Evolutionary conservation across 2,113 vertebrate species (phyloP).

Genomic region (Entosphenus tridentatus): DNA sequence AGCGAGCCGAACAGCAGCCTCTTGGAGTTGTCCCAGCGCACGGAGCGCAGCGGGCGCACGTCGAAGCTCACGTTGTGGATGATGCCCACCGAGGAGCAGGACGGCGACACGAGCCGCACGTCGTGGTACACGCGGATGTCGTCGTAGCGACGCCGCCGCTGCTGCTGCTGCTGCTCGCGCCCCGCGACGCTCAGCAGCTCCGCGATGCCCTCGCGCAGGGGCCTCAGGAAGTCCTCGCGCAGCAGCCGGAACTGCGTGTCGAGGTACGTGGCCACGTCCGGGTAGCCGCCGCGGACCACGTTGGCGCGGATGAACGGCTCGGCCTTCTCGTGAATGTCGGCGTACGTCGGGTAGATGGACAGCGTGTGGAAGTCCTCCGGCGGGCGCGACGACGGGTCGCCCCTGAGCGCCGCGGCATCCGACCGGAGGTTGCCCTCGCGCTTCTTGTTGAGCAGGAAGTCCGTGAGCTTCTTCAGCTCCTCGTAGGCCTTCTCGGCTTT

Average conservation of each 20-base stretch:
- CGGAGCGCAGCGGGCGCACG: conserved; percentile 18
- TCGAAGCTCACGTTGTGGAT: conserved; percentile 11
- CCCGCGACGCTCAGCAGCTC: conserved; percentile 8
- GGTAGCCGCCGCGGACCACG: conserved; percentile 11
- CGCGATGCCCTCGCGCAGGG: conserved; percentile 16
- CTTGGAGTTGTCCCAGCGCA: conserved; percentile 74
- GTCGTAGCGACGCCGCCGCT: conserved; percentile 3
- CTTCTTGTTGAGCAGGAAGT: conserved; percentile 41
- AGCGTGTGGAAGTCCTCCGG: conserved; percentile 11
- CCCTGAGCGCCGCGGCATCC: neutral
- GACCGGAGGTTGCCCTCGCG: conserved; percentile 35
- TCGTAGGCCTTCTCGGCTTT: conserved; percentile 30
- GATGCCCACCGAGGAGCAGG: conserved; percentile 12
- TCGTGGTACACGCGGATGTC: conserved; percentile 13
- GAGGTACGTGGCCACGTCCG: conserved; percentile 12
- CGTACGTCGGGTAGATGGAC: conserved; percentile 15
- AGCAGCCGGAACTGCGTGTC: conserved; percentile 19
- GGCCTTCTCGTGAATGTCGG: conserved; percentile 13
- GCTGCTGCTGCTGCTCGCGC: neutral
- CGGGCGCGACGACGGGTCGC: neutral
- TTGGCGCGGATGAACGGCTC: conserved; percentile 14
- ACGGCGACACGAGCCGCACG: conserved; percentile 3
- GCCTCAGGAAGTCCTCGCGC: conserved; percentile 16
- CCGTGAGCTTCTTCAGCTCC: conserved; percentile 26
- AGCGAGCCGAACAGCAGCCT: conserved; percentile 60